Evolutionary conservation across 2,113 vertebrate species (phyloP).

Genomic region (Lichenostomus cassidix): DNA sequence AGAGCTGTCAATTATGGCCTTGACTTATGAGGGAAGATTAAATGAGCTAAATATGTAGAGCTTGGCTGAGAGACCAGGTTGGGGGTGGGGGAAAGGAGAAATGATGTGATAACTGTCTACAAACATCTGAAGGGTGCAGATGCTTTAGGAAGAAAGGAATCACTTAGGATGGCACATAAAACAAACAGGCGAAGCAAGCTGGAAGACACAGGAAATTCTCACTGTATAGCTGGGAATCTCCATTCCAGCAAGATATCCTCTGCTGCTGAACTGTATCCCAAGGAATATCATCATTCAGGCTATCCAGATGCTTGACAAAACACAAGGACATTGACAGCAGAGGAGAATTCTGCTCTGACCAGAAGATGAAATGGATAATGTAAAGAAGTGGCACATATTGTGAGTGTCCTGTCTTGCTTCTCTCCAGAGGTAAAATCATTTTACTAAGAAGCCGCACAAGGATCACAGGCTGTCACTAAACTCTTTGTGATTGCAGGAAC

Average conservation of each 20-base stretch:
- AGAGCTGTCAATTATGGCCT: constrained; percentile 65
- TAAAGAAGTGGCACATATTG: background rate
- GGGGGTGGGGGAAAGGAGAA: constrained; percentile 47
- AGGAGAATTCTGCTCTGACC: background rate
- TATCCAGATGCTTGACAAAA: background rate
- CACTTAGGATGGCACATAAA: constrained; percentile 40
- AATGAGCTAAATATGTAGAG: constrained; percentile 71
- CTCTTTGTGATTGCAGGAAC: background rate
- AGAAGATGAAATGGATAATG: background rate
- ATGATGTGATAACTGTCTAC: constrained; percentile 58
- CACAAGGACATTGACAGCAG: background rate
- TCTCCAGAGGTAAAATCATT: background rate
- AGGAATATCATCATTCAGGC: background rate
- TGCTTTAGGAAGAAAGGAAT: constrained; percentile 61
- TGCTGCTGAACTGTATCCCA: background rate
- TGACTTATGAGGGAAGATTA: constrained; percentile 70
- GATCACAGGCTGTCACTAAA: background rate
- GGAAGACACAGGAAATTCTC: background rate
- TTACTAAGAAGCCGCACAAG: background rate
- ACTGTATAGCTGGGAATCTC: background rate
- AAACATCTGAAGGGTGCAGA: constrained; percentile 63
- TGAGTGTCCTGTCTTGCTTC: background rate
- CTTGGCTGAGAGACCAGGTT: constrained; percentile 54
- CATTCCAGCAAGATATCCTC: background rate
- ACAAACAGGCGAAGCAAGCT: constrained; percentile 40